Percentiles rank a stretch among this genome's conserved stretches.
Evolutionary conservation across 2,888 invertebrate genomes (phyloP).

Genomic region (Macaria notata): DNA sequence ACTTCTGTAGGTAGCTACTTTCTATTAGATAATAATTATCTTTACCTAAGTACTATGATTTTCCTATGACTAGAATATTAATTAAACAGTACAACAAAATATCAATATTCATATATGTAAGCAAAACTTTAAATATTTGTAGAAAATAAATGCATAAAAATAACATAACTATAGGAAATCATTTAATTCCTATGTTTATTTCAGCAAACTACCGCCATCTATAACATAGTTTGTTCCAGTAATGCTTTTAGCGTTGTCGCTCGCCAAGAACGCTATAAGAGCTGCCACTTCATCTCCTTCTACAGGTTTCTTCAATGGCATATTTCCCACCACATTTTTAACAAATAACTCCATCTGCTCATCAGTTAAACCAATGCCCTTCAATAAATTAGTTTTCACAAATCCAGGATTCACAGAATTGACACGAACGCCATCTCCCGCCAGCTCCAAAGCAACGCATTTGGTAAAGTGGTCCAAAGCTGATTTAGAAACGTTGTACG

Average conservation of each 20-base stretch:
- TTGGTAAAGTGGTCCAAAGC: constrained; percentile 97
- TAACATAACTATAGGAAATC: too few relatives aligned
- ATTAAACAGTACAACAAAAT: too few relatives aligned
- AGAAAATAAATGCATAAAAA: too few relatives aligned
- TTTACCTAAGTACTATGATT: too few relatives aligned
- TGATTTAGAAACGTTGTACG: constrained; percentile 95
- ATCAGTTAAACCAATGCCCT: constrained; percentile 78
- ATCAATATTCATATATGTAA: too few relatives aligned
- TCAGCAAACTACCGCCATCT: constrained; percentile 62
- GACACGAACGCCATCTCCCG: constrained; percentile 89
- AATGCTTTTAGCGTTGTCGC: constrained; percentile 91
- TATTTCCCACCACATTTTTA: constrained; percentile 84
- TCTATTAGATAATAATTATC: too few relatives aligned
- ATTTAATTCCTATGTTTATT: constrained; percentile 24
- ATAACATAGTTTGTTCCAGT: constrained; percentile 86
- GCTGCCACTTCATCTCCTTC: constrained; percentile 92
- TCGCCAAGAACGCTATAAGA: constrained; percentile 94
- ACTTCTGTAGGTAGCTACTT: too few relatives aligned
- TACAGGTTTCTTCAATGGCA: constrained; percentile 93
- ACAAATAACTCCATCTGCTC: constrained; percentile 91
- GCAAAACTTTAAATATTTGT: too few relatives aligned
- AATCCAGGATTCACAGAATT: constrained; percentile 98
- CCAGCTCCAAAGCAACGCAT: constrained; percentile 93
- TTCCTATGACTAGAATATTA: too few relatives aligned
- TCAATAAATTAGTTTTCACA: constrained; percentile 91